Conservation (phyloP, 2,888 invertebrate genomes). For the Vesta saturnalis region DNA sequence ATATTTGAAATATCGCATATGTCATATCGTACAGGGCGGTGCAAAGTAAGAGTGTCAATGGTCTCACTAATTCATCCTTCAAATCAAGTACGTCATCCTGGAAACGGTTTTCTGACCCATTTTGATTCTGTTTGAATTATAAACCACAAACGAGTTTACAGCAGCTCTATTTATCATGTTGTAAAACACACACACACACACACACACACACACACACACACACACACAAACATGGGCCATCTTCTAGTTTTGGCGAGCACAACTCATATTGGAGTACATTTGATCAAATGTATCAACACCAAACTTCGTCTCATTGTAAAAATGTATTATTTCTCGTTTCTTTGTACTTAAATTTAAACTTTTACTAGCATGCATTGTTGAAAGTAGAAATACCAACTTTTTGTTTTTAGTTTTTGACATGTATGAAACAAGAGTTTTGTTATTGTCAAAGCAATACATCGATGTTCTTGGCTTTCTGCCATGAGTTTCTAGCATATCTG, state of each 20-base stretch:
- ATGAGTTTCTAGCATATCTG: constrained; percentile 3
- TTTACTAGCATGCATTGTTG: not conserved
- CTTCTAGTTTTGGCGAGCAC: constrained; percentile 23
- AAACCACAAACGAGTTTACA: constrained; percentile 14
- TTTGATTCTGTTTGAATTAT: constrained; percentile 7
- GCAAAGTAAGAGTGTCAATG: constrained; percentile 1
- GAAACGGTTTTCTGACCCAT: not conserved
- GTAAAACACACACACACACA: constrained; percentile 20
- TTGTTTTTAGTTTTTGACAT: not conserved
- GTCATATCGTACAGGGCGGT: not conserved
- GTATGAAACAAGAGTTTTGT: not conserved
- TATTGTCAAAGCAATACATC: constrained; percentile 11
- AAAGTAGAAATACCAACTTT: not conserved
- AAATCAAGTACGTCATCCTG: constrained; percentile 2
- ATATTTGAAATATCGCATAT: not conserved
- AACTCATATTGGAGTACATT: constrained; percentile 8
- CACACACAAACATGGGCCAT: too few relatives aligned
- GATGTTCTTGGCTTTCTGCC: constrained; percentile 2
- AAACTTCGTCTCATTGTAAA: not conserved
- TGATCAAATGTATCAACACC: not conserved
- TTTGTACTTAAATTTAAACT: not conserved
- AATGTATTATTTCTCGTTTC: not conserved
- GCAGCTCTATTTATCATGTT: constrained; percentile 24
- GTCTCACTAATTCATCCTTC: constrained; percentile 7
- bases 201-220: too few relatives aligned